These are phyloP conservation scores for Erannis defoliaria DNA, from an alignment of 2,888 invertebrate species.

Conservation along the genomic window DNA sequence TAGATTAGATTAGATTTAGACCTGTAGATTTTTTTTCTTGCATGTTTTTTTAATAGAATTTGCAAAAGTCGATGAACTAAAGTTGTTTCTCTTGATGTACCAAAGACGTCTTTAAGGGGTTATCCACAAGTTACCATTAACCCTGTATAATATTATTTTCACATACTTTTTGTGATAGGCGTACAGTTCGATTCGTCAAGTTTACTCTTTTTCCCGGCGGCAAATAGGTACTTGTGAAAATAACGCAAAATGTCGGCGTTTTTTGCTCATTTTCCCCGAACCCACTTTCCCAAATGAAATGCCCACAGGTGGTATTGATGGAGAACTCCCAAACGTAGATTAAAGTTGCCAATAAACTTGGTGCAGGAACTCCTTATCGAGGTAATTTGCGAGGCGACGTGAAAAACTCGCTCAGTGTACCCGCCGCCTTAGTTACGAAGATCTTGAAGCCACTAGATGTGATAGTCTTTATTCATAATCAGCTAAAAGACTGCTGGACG, in stretches of 20 bases:
- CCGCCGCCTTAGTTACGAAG: constrained; percentile 1
- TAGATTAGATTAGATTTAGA: no score
- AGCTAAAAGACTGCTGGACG: no score
- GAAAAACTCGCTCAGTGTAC: constrained; percentile 39
- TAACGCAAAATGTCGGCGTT: background rate
- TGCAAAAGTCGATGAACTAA: no score
- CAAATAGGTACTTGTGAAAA: background rate
- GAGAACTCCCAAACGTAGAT: constrained; percentile 42
- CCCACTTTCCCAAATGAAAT: constrained; percentile 19
- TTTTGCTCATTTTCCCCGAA: background rate
- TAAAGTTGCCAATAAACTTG: constrained; percentile 41
- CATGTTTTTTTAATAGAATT: no score
- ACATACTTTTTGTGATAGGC: no score
- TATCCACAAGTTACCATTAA: no score
- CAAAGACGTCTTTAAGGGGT: no score
- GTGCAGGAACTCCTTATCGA: constrained; percentile 39
- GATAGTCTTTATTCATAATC: no score
- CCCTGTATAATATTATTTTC: no score
- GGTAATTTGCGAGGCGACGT: constrained; percentile 44
- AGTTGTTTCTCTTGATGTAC: no score
- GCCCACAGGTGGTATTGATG: constrained; percentile 35
- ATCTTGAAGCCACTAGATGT: constrained; percentile 14
- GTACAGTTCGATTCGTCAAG: background rate
- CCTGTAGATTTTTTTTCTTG: no score
- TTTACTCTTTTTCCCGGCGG: background rate